Conservation (phyloP, 2,797 vertebrate genomes). For the Delichon dasypus region DNA sequence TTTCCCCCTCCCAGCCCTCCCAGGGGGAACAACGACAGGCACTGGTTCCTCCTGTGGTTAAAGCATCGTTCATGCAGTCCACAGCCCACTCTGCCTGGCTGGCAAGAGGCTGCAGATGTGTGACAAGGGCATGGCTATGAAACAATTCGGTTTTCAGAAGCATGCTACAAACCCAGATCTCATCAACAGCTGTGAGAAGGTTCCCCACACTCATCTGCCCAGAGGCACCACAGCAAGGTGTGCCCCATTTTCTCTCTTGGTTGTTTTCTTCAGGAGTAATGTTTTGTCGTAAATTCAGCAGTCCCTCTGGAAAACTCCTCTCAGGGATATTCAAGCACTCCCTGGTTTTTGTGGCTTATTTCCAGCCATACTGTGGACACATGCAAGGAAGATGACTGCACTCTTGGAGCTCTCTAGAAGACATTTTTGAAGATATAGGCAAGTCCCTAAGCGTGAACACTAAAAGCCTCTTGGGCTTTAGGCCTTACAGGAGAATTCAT, state of each 20-base stretch:
- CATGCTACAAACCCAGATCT: not conserved
- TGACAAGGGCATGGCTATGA: not conserved
- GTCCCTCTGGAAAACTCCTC: not conserved
- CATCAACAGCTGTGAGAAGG: fast-evolving
- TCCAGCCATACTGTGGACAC: not conserved
- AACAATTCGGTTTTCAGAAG: not conserved
- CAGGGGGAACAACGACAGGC: not conserved
- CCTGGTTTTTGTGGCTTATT: not conserved
- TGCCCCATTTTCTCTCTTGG: not conserved
- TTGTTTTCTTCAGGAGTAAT: not conserved
- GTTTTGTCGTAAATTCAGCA: not conserved
- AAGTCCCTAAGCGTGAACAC: not conserved
- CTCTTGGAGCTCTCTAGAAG: not conserved
- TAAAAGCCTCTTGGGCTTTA: not conserved
- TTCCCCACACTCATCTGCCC: not conserved
- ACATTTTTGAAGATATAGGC: not conserved
- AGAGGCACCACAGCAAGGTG: not conserved
- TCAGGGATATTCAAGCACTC: not conserved
- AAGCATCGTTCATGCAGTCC: fast-evolving
- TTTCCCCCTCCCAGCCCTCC: not conserved
- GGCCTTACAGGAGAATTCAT: not conserved
- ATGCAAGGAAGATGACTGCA: not conserved
- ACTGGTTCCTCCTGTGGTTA: not conserved
- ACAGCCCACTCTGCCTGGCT: not conserved
- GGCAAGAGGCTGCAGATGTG: not conserved